Evolutionary conservation across 2,113 vertebrate species (phyloP), one percentile per base, ranked within the genome.

Genomic region (Glaucidium brasilianum): DNA sequence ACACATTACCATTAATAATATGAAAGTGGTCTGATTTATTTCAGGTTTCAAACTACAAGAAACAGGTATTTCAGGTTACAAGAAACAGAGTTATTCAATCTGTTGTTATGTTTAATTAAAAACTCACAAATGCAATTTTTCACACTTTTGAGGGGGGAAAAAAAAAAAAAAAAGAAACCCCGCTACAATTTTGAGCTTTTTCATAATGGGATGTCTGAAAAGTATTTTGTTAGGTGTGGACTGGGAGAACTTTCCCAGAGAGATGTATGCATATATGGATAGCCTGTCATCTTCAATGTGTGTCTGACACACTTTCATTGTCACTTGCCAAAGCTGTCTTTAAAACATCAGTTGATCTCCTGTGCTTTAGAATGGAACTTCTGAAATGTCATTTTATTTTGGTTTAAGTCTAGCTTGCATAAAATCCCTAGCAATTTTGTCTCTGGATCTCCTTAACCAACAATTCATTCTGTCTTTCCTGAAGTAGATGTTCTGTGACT

Each of bases 71-170:
- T 66, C 30, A 58, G 21, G 4, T 71, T 83, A 26, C 32, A 66
- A 63, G 30, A 90, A 87, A 30, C 6, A 47, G 39, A 67, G 13
- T 23, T 76, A 50, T 62, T 75, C 25, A 26, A 0, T 69, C 30
- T 85, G 43, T 80, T 77, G 32, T 23, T 62, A 2, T 30, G 5
- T 56, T 87, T 73, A 78, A 73, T 68, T 73, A 50, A 79, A 94
- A 83, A 6, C 6, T 66, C n/a, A 17, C 7, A 52, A 12, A 29
- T 53, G 20, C 13, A 41, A 18, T 56, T 92, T 82, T 92, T 86
- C 30, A 76, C 11, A 18, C 12, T 49, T 7, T 18, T 2, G 8
- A 53, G 17, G 0, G 8, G 49, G 17, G 0, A 19, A 25, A 43
- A 37, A 41, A 52, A 29, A 52, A 52, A 14, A 25, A 13, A 29